These are phyloP conservation scores for Steinernema carpocapsae DNA, from an alignment of 2,888 invertebrate species.

Conservation along the genomic window DNA sequence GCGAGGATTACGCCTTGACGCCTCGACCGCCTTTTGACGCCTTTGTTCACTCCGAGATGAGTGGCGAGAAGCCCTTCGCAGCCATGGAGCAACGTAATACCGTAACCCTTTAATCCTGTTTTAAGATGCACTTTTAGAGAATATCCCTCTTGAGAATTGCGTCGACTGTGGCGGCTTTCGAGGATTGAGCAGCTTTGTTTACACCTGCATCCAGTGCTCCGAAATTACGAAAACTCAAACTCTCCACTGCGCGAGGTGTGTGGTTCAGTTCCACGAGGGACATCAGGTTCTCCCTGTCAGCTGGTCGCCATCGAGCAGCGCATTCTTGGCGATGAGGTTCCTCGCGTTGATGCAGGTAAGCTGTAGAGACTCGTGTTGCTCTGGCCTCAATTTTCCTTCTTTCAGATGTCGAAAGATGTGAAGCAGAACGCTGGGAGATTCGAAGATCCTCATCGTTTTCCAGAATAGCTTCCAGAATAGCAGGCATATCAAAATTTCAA, in stretches of 20 bases:
- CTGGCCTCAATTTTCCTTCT: not conserved
- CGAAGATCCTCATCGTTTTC: no score
- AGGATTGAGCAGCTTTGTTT: not conserved
- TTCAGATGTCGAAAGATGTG: conserved; percentile 7
- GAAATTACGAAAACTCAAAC: not conserved
- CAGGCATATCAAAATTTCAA: no score
- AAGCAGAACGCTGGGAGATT: no score
- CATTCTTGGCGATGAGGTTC: not conserved
- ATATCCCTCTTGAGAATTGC: no score
- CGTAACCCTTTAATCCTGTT: no score
- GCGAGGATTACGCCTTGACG: conserved; percentile 8
- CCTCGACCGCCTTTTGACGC: not conserved
- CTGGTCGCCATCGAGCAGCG: not conserved
- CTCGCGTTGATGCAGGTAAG: not conserved
- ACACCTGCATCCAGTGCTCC: not conserved
- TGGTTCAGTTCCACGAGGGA: conserved; percentile 2
- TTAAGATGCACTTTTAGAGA: no score
- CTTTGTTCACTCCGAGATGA: not conserved
- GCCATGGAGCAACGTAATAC: no score
- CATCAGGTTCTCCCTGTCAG: not conserved
- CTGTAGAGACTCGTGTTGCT: no score
- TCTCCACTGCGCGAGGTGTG: not conserved
- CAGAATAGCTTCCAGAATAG: no score
- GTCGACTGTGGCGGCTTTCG: conserved; percentile 1
- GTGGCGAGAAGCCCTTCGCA: no score